Evolutionary conservation across 92 coral and sea anemone species (phyloP).

Genomic region (Palythoa grandis): DNA sequence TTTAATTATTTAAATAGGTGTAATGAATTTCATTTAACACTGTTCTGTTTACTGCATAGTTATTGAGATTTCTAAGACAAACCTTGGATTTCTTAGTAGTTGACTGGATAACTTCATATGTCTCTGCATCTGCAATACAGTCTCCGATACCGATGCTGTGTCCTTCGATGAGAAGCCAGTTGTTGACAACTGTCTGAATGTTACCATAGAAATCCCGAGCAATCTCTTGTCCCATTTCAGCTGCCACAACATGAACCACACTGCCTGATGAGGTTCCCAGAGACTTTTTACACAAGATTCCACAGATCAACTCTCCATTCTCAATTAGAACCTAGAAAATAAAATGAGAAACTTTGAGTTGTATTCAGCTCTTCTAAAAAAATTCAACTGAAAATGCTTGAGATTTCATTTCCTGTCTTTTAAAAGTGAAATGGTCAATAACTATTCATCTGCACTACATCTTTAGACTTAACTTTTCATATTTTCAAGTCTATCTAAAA

Average conservation of each 20-base stretch:
- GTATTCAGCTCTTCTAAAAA: no score
- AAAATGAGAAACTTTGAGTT: neutral
- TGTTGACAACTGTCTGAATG: constrained; percentile 93
- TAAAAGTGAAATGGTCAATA: no score
- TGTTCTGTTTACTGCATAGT: no score
- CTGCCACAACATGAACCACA: constrained; percentile 92
- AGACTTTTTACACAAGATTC: constrained; percentile 92
- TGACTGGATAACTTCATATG: constrained; percentile 93
- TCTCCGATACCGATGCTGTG: constrained; percentile 99
- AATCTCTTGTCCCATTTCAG: constrained; percentile 92
- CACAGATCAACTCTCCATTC: constrained; percentile 93
- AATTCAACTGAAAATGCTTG: no score
- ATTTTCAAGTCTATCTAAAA: no score
- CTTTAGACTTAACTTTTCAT: no score
- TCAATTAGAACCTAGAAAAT: constrained; percentile 84
- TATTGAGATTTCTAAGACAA: neutral
- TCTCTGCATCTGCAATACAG: constrained; percentile 99
- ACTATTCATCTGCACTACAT: no score
- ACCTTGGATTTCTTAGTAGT: constrained; percentile 98
- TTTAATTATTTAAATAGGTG: no score
- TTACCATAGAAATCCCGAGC: constrained; percentile 86
- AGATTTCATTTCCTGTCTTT: no score
- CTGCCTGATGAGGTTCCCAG: constrained; percentile 99
- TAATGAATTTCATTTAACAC: no score
- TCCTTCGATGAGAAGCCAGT: constrained; percentile 97